Percentiles rank a stretch among this genome's conserved stretches.
Evolutionary conservation across 2,888 invertebrate genomes (phyloP).

Genomic region (Phragmatobia fuliginosa): DNA sequence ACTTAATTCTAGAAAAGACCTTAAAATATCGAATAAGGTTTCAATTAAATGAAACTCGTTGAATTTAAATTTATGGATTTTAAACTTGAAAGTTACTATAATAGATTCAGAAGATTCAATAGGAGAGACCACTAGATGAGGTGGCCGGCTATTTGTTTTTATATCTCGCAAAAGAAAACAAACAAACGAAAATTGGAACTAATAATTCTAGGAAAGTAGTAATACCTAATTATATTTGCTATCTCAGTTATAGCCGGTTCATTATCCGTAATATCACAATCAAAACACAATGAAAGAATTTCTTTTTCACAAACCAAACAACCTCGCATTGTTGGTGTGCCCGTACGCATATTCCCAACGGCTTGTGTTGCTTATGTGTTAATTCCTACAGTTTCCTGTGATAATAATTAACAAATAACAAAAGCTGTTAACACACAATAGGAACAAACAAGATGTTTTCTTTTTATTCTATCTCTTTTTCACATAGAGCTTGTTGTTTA

Average conservation of each 20-base stretch:
- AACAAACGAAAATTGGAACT: not conserved
- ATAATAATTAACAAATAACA: conserved; percentile 11
- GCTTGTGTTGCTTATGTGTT: not conserved
- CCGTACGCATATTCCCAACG: conserved; percentile 3
- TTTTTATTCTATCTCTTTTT: not conserved
- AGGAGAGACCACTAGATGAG: too few relatives aligned
- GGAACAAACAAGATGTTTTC: conserved; percentile 5
- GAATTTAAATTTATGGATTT: too few relatives aligned
- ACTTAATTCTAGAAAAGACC: too few relatives aligned
- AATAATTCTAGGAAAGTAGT: not conserved
- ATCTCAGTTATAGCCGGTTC: not conserved
- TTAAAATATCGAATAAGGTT: too few relatives aligned
- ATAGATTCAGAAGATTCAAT: too few relatives aligned
- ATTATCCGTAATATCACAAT: not conserved
- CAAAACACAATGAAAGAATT: conserved; percentile 1
- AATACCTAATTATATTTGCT: not conserved
- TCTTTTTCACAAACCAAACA: conserved; percentile 3
- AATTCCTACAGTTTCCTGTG: conserved; percentile 6
- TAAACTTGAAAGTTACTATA: too few relatives aligned
- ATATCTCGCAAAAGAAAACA: too few relatives aligned
- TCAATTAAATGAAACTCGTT: too few relatives aligned
- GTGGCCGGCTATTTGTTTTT: too few relatives aligned
- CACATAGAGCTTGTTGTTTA: conserved; percentile 15
- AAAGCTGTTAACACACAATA: conserved; percentile 10
- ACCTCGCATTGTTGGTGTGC: not conserved